Percentiles rank a stretch among this genome's conserved stretches.
Conservation (phyloP, 2,888 invertebrate genomes). For the Ephialtes manifestator region DNA sequence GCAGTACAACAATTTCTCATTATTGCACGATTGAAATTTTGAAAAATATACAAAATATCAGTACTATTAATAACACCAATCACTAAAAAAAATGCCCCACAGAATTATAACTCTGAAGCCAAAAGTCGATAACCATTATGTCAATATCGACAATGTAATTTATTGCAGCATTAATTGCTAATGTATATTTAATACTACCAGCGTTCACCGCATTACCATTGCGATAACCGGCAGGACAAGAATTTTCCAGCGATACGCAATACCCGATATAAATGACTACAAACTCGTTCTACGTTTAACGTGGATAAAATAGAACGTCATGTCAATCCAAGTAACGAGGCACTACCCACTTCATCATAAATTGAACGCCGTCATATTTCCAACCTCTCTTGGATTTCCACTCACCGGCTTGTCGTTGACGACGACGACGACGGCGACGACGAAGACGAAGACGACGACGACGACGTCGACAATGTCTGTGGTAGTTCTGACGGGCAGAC, state of each 20-base stretch:
- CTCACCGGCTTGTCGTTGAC: constrained; percentile 45
- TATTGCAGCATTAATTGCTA: neutral
- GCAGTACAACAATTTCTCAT: neutral
- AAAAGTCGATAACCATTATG: no score
- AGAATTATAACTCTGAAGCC: no score
- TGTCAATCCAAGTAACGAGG: neutral
- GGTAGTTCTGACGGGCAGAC: neutral
- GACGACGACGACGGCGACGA: constrained; percentile 14
- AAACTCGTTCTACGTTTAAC: neutral
- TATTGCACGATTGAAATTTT: no score
- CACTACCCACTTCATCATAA: neutral
- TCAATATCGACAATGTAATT: neutral
- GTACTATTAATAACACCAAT: no score
- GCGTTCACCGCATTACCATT: neutral
- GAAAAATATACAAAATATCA: no score
- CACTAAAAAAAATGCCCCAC: neutral
- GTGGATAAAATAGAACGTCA: neutral
- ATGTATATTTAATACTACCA: neutral
- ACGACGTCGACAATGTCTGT: constrained; percentile 8
- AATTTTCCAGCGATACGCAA: neutral
- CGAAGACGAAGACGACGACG: constrained; percentile 3
- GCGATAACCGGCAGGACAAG: neutral
- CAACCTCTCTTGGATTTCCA: neutral
- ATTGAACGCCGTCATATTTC: neutral
- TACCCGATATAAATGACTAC: neutral